Evolutionary conservation across 2,113 vertebrate genomes (phyloP).

Genomic region (Nothocercus julius): DNA sequence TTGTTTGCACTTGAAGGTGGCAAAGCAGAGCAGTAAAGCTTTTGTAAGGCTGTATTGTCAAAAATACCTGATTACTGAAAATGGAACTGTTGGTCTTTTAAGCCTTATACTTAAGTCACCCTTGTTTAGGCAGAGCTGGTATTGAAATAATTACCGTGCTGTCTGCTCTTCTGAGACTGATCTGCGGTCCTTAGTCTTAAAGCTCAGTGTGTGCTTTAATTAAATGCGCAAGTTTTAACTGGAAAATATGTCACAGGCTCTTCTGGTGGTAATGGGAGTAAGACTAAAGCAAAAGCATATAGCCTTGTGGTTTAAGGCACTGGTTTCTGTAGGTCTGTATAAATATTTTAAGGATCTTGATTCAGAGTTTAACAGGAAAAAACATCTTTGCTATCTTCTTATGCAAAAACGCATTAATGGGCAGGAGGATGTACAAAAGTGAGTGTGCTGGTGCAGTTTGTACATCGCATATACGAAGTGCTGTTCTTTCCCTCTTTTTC

Average conservation of each 20-base stretch:
- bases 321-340: background rate
- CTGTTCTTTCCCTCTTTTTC: background rate
- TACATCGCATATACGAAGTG: background rate
- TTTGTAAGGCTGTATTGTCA: background rate
- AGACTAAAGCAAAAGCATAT: background rate
- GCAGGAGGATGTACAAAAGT: background rate
- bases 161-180: slow-evolving; percentile 55
- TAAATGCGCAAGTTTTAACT: slow-evolving; percentile 36
- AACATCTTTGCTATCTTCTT: background rate
- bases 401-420: background rate
- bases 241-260: slow-evolving; percentile 28
- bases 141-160: slow-evolving; percentile 41
- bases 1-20: background rate
- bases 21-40: background rate
- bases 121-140: slow-evolving; percentile 19
- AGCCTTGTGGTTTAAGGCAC: background rate
- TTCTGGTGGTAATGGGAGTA: background rate
- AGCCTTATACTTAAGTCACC: background rate
- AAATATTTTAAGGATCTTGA: background rate
- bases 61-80: background rate
- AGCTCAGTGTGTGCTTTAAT: slow-evolving; percentile 34
- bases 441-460: background rate
- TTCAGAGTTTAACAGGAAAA: background rate
- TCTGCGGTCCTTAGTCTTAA: slow-evolving; percentile 15
- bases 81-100: background rate